Percentiles rank a stretch among this genome's conserved stretches.
Conservation (phyloP, 2,113 vertebrate species). For the Acrocephalus arundinaceus region DNA sequence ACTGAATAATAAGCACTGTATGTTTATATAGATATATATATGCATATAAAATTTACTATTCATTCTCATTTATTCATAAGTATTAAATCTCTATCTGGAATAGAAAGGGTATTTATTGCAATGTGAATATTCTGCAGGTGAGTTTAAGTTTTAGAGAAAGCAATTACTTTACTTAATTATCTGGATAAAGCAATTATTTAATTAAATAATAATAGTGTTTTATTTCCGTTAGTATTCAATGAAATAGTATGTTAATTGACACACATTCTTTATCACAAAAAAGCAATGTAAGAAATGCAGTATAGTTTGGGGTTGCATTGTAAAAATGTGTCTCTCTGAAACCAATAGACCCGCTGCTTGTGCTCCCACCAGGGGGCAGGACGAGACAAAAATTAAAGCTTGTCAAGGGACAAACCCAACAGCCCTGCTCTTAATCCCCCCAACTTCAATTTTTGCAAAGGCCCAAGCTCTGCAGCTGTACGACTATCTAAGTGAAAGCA, state of each 20-base stretch:
- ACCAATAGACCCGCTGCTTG: rapidly evolving
- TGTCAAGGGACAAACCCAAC: background rate
- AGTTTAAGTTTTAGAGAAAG: background rate
- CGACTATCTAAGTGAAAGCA: background rate
- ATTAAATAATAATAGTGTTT: background rate
- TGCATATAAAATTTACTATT: background rate
- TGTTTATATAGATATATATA: background rate
- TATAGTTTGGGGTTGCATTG: background rate
- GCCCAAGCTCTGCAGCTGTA: background rate
- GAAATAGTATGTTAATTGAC: background rate
- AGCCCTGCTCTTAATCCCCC: background rate
- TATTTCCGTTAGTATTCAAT: background rate
- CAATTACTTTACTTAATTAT: background rate
- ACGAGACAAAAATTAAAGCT: slow-evolving; percentile 56
- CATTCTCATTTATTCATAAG: background rate
- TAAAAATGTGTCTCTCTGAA: background rate
- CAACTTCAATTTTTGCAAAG: background rate
- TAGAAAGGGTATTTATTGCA: background rate
- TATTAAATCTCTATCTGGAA: background rate
- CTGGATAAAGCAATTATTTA: background rate
- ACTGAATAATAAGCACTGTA: background rate
- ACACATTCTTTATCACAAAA: background rate
- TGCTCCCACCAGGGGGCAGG: slow-evolving; percentile 76
- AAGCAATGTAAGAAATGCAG: background rate
- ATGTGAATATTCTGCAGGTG: background rate